Percentiles rank a stretch among this genome's conserved stretches.
Conservation (phyloP, 2,113 vertebrate species). For the Mustela lutreola region DNA sequence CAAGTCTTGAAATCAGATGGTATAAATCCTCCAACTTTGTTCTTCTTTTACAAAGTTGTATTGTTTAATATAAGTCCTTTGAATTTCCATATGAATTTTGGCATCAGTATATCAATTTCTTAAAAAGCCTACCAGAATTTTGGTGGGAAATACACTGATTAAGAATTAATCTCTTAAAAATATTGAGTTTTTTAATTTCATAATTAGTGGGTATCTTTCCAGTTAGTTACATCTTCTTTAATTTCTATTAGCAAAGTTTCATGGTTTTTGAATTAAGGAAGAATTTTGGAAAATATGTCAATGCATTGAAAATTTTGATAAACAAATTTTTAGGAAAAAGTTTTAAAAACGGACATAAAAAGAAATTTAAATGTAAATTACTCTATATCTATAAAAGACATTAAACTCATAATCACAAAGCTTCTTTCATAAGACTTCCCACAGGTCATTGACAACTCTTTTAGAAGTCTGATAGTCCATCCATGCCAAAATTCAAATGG, state of each 20-base stretch:
- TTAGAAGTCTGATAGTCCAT: neutral
- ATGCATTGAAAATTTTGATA: neutral
- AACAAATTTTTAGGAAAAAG: neutral
- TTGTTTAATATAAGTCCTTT: neutral
- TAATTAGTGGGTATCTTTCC: neutral
- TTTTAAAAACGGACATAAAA: neutral
- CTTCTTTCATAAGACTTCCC: neutral
- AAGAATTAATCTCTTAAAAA: neutral
- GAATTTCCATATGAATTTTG: neutral
- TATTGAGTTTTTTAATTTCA: neutral
- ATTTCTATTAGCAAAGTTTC: neutral
- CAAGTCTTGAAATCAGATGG: neutral
- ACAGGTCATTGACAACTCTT: neutral
- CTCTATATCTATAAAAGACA: neutral
- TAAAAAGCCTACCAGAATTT: neutral
- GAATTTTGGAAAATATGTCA: neutral
- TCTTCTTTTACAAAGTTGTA: neutral
- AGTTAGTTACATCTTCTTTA: neutral
- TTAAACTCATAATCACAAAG: neutral
- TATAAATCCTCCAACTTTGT: slow-evolving; percentile 13
- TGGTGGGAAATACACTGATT: neutral
- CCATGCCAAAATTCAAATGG: neutral
- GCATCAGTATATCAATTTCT: neutral
- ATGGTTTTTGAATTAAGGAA: neutral
- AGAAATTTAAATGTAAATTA: neutral